Evolutionary conservation across 2,113 vertebrate species (phyloP), one percentile per base, ranked within the genome.

Genomic region (Erpornis zantholeuca): DNA sequence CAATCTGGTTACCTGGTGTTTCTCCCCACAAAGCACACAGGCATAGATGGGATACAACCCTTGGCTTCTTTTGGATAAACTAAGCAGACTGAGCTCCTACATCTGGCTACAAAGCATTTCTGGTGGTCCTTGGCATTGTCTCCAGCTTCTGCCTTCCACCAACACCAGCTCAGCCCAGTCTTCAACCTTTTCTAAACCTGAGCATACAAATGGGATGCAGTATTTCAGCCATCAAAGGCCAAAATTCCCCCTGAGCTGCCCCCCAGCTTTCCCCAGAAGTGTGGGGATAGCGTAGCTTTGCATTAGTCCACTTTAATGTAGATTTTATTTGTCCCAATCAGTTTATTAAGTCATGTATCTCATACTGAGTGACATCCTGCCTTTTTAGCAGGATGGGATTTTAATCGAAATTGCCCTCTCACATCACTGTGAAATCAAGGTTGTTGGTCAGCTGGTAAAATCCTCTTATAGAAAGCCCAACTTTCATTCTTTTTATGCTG

Each of bases 361-460:
- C 54, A 10, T 4, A 12, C 50, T 45, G 23, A 45, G 53, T 66
- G 81, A 86, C 49, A 52, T 38, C 73, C 33, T 76, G 53, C 33
- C 35, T 76, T 75, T 82, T 57, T 42, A 94, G 56, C 4, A 1
- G 59, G 53, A 76, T 47, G 42, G 57, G 27, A 1, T 92, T 96
- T 94, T 91, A 91, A 94, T 90, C 33, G n/a, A 92, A 96, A 94
- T 63, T 66, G 29, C 44, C 79, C 35, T 70, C 88, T 81, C 33
- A 4, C 59, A 57, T 82, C 86, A 57, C 59, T 35, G 63, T 31
- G 75, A 86, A 91, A 83, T 69, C 8, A 8, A 92, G 72, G 82
- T 70, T 38, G 44, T 52, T 79, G 84, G 77, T 92, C 81, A 92
- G 91, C 77, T 72, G n/a, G 35, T 73, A 69, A 95, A 96, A 94